phyloP scores from a whole-genome alignment of 2,888 invertebrate genomes.

The Megaustenia siamemsis region DNA sequence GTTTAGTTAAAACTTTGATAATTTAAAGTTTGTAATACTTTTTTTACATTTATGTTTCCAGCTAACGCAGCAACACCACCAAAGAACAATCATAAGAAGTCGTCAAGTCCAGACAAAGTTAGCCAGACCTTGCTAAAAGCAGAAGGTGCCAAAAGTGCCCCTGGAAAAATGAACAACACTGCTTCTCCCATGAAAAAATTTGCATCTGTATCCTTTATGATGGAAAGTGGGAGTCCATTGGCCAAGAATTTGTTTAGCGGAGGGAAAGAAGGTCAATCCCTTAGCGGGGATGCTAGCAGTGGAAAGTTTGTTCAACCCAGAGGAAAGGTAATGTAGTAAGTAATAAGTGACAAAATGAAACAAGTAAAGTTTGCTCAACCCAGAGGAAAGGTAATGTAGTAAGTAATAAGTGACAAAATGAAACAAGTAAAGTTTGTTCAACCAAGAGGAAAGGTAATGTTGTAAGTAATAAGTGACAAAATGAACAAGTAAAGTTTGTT shows the following conservation, averaged over 20 bases:
- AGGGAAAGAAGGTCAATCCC: constrained; percentile 27
- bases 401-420: no score
- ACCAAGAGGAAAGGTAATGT: constrained; percentile 79
- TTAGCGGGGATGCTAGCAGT: constrained; percentile 35
- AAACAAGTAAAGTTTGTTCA: constrained; percentile 77
- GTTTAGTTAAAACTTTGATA: no score
- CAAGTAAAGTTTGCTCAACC: constrained; percentile 77
- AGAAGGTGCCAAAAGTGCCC: constrained; percentile 9
- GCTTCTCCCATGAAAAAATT: constrained; percentile 53
- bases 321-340: constrained; percentile 78
- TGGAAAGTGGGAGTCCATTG: constrained; percentile 62
- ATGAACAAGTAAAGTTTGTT: constrained; percentile 73
- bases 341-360: no score
- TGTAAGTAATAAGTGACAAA: no score
- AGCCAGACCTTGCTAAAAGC: constrained; percentile 21
- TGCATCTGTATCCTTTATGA: constrained; percentile 63
- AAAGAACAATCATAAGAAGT: background rate
- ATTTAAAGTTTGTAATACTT: no score
- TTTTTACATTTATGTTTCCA: background rate
- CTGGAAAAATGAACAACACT: background rate
- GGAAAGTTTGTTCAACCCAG: constrained; percentile 78
- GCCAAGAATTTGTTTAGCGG: constrained; percentile 61
- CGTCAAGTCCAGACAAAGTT: constrained; percentile 15
- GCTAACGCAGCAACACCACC: background rate
- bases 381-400: constrained; percentile 79